These are phyloP conservation scores for Montipora cactus DNA, from an alignment of 64 coral and sea anemone species.

Conservation along the genomic window DNA sequence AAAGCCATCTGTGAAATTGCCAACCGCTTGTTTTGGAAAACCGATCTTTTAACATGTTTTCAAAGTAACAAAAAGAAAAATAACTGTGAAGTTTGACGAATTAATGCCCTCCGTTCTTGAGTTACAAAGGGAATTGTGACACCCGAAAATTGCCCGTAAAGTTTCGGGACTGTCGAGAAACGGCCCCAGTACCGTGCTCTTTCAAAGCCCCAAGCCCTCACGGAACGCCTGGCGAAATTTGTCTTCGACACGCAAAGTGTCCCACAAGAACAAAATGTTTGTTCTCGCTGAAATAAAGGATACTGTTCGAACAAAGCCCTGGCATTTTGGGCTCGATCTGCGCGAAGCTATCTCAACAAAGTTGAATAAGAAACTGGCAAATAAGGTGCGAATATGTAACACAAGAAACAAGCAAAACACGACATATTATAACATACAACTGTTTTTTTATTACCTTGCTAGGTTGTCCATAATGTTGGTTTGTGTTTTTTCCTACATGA, in stretches of 20 bases:
- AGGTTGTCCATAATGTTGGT: slow-evolving; percentile 98
- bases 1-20: too few species aligned
- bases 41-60: too few species aligned
- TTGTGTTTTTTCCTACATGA: slow-evolving; percentile 93
- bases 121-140: too few species aligned
- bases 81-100: too few species aligned
- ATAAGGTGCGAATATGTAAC: slow-evolving; percentile 71
- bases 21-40: too few species aligned
- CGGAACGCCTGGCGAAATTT: background rate
- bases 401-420: background rate
- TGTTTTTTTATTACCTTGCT: background rate
- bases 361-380: slow-evolving; percentile 94
- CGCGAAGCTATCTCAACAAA: slow-evolving; percentile 88
- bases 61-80: too few species aligned
- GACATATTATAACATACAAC: too few species aligned
- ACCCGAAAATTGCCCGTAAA: too few species aligned
- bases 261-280: slow-evolving; percentile 65
- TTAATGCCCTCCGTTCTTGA: too few species aligned
- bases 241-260: background rate
- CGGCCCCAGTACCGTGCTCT: too few species aligned
- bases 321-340: slow-evolving; percentile 85
- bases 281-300: slow-evolving; percentile 96
- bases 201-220: background rate
- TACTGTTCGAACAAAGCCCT: slow-evolving; percentile 90
- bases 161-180: too few species aligned